Base-by-base conservation (phyloP, 2,797 vertebrate genomes). In the Ficedula albicollis region DNA sequence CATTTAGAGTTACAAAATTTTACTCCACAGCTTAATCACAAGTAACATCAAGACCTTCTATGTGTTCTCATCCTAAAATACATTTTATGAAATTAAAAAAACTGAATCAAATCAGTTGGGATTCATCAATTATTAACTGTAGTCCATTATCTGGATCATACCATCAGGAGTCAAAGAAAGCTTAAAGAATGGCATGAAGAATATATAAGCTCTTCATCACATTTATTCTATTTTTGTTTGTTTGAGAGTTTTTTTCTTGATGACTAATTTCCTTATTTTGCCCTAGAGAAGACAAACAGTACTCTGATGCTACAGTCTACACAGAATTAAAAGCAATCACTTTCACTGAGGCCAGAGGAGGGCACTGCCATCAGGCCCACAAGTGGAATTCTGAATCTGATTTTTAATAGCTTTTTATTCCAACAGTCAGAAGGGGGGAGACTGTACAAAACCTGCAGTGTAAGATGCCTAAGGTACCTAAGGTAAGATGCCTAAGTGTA, bases 171-270 rank as follows among this genome's bases (percentile, higher is more conserved):
- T 36, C 41, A 26, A 63, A 77, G 29, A 69, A 85, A 59, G 44
- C 10, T 43, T 78, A 56, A 30, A 59, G 67, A 84, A 62, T 15
- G 10, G 3, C 68, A 36, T 22, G 5, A 74, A 41, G 34, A 84
- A 73, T 34, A 41, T 21, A 25, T 7, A 75, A 30, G 9, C 9
- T 80, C 15, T 39, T 55, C 18, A 75, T 41, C n/a, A 39, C 1
- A 2, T 15, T 16, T 21, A 41, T 5, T 4, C 6, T 19, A 29
- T 16, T 36, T n/a, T 32, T 23, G 4, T 22, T 83, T 34, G 6
- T 29, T 66, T 1, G 2, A 5, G 13, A 41, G 2, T 0, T 25
- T 56, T 56, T n/a, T 20, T 13, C 30, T 11, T n/a, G 11, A 38
- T 56, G 69, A 72, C 5, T 43, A 21, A 34, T 79, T 91, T 68